Evolutionary conservation across 2,888 invertebrate species (phyloP), one percentile per base, ranked within the genome.

Genomic region (Leptogaster cylindrica): DNA sequence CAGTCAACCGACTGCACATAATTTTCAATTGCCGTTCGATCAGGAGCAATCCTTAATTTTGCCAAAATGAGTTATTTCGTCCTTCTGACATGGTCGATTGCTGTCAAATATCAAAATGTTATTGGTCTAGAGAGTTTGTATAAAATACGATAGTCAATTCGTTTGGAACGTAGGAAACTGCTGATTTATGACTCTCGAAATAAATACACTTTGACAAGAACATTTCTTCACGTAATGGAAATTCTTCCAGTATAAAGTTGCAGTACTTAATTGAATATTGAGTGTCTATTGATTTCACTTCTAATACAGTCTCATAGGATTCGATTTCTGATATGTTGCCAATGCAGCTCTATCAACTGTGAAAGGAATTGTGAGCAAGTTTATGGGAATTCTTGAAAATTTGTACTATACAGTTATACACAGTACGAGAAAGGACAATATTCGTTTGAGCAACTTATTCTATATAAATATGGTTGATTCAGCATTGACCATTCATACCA

Each of bases 251-350:
- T 10, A 2, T 46, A 12, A 16, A 23, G 46, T 46, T n/a, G 23
- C 46, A 10, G n/a, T 12, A 46, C 23, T 46, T 46, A 46, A 46
- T 46, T 23, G 46, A 46, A 46, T 46, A 46, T 46, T 25, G 20
- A 25, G 25, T 46, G 20, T 20, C 23, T 23, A 46, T 46, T 46
- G 46, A 46, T 46, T 46, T 46, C n/a, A 46, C 46, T 46, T 23
- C 20, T 46, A 46, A 46, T 23, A n/a, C 25, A 46, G 20, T 46
- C 12, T n/a, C 25, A 23, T 46, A 25, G 23, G 5, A 8, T 20
- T 16, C n/a, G 46, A n/a, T 25, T 46, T 25, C 23, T 46, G 46
- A 23, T 25, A 46, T n/a, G 7, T 18, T n/a, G 5, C 25, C 20
- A 46, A 23, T 46, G 20, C 16, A 46, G 46, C n/a, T n/a, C n/a